Evolutionary conservation across 2,113 vertebrate genomes (phyloP).

Genomic region (Syngnathoides biaculeatus): DNA sequence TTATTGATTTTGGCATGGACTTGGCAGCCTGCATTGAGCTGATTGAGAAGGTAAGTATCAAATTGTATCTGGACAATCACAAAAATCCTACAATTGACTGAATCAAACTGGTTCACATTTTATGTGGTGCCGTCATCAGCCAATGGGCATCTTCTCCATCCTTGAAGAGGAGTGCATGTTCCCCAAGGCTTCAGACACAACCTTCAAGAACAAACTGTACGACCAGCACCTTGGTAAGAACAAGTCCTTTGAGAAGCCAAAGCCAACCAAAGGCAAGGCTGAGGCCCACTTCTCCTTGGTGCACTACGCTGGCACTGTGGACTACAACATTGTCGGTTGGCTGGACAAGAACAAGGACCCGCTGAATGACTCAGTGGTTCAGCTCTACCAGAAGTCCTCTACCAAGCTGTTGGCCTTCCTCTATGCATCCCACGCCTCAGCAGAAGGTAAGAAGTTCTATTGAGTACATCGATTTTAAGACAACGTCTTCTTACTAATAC

Average conservation of each 20-base stretch:
- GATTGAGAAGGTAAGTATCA: conserved; percentile 45
- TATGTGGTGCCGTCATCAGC: conserved; percentile 64
- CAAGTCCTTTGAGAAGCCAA: conserved; percentile 63
- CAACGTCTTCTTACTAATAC: conserved; percentile 6
- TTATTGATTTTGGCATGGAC: conserved; percentile 72
- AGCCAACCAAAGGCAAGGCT: conserved; percentile 67
- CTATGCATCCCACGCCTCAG: conserved; percentile 45
- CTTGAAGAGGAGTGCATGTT: conserved; percentile 76
- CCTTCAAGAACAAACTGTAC: conserved; percentile 88
- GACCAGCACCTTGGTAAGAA: conserved; percentile 84
- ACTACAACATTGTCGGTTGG: conserved; percentile 69
- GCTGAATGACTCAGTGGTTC: conserved; percentile 71
- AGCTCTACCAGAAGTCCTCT: conserved; percentile 71
- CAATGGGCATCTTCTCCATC: conserved; percentile 74
- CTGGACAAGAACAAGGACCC: conserved; percentile 76
- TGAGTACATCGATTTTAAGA: background rate
- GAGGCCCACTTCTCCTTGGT: conserved; percentile 69
- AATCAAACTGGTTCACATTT: conserved; percentile 13
- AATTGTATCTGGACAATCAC: conserved; percentile 26
- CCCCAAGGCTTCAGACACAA: conserved; percentile 62
- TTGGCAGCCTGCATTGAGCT: conserved; percentile 59
- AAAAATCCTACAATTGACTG: background rate
- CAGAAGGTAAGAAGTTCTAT: conserved; percentile 53
- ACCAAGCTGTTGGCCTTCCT: conserved; percentile 60
- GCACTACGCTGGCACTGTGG: conserved; percentile 73